Base-by-base conservation (phyloP, 2,888 invertebrate genomes). In the Apotomis turbidana region DNA sequence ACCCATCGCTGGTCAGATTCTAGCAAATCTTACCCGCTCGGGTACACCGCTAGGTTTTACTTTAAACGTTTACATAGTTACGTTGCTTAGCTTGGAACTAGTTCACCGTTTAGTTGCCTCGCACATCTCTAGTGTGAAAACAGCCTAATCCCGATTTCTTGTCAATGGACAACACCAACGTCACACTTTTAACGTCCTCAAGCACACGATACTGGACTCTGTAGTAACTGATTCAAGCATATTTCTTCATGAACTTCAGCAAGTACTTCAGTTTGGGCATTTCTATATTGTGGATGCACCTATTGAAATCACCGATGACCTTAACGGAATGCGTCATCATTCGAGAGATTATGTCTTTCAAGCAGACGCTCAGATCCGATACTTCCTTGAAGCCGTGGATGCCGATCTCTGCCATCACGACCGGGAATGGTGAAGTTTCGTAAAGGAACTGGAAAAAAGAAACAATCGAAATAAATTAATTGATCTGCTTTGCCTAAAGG, bases 291-390 rank as follows among this genome's bases (percentile, higher is more conserved):
- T 93, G 93, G 74, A 93, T 93, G 77, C 93, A 93, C 38, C 91
- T 85, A 80, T 93, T 93, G 79, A 93, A 93, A 79, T 93, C 93
- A 0, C 93, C 93, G 12, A 93, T 93, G 63, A 93, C 93, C 78
- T 93, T 93, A 9, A 93, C 93, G 0, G 93, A 93, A 76, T 93
- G 92, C 0, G 93, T 93, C 93, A 93, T 93, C 93, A 93, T 93
- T 54, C 92, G 80, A 0, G 93, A 93, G 60, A 93, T 93, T 71
- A 93, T 93, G 75, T 93, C 93, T 62, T 93, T 93, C 12, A 93
- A 86, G 70, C 93, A 93, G 8, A 93, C 91, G 72, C 93, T 93
- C 1, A 93, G 80, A 75, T 93, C 93, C 1, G 93, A 93, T 0
- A 93, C 93, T 78, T 93, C 93, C 82, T 93, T 93, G 80, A 93